Conservation (phyloP, 2,888 invertebrate species). For the Urechis unicinctus region DNA sequence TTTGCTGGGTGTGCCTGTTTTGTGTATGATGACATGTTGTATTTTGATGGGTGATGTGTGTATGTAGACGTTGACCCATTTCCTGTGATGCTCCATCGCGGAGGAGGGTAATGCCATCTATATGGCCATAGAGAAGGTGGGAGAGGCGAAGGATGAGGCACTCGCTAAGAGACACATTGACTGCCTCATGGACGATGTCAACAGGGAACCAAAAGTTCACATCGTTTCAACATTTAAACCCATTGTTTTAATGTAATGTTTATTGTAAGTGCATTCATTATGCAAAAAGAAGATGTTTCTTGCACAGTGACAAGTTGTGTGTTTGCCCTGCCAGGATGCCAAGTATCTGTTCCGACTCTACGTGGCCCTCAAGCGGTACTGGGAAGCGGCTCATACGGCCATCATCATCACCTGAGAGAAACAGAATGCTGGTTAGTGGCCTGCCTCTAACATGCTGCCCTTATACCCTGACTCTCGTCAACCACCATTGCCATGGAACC, state of each 20-base stretch:
- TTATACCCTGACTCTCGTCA: no score
- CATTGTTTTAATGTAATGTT: neutral
- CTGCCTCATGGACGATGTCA: slow-evolving; percentile 83
- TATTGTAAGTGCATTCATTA: no score
- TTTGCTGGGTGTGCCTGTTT: no score
- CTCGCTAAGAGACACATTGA: slow-evolving; percentile 79
- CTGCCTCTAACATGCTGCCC: neutral
- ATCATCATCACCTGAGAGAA: slow-evolving; percentile 79
- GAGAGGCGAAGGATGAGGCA: slow-evolving; percentile 78
- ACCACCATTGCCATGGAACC: no score
- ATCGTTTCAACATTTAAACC: neutral
- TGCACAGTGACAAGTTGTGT: no score
- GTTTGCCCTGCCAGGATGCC: slow-evolving; percentile 65
- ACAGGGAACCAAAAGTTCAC: slow-evolving; percentile 77
- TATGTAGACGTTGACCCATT: slow-evolving; percentile 60
- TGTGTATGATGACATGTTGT: no score
- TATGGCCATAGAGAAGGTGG: slow-evolving; percentile 81
- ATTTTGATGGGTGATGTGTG: neutral
- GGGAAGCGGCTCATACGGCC: slow-evolving; percentile 95
- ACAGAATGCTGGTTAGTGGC: slow-evolving; percentile 53
- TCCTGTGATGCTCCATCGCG: slow-evolving; percentile 65
- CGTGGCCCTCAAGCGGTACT: slow-evolving; percentile 86
- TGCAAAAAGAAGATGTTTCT: no score
- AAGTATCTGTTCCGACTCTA: slow-evolving; percentile 90
- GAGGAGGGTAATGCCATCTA: slow-evolving; percentile 74